A percentile compares a stretch with the other conserved stretches of the same genome.
Evolutionary conservation across 1,140 invertebrate species (phyloP).

Genomic region (Diorhabda carinulata): DNA sequence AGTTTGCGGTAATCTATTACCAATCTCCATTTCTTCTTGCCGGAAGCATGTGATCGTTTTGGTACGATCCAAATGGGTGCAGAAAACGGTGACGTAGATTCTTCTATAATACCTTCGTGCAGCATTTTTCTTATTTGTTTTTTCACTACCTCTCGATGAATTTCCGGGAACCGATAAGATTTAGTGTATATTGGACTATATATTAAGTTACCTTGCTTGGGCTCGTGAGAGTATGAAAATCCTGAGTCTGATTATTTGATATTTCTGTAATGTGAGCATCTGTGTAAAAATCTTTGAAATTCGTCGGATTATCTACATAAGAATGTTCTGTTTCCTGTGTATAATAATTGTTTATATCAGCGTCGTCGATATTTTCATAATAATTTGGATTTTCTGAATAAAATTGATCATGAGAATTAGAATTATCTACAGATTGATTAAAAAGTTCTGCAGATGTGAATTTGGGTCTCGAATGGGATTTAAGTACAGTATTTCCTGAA

Average conservation of each 20-base stretch:
- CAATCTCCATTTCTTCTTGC: neutral
- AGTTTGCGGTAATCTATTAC: neutral
- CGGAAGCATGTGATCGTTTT: too few species aligned
- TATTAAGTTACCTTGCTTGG: conserved; percentile 8
- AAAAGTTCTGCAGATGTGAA: neutral
- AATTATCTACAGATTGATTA: neutral
- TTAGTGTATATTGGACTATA: too few species aligned
- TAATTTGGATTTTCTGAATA: neutral
- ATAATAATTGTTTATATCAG: neutral
- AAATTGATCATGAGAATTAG: neutral
- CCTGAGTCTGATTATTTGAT: neutral
- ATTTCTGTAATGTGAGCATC: neutral
- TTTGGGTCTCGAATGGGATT: neutral
- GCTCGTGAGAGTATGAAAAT: neutral
- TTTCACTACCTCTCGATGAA: too few species aligned
- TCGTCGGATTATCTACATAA: too few species aligned
- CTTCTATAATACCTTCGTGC: conserved; percentile 20
- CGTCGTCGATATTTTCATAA: neutral
- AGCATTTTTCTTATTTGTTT: conserved; percentile 14
- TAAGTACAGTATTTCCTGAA: neutral
- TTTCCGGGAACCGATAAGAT: too few species aligned
- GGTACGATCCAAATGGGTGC: too few species aligned
- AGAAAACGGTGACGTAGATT: conserved; percentile 6
- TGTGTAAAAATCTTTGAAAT: conserved; percentile 1
- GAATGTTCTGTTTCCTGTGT: neutral